phyloP scores from a whole-genome alignment of 2,888 invertebrate species.

The Coelinius sp. region DNA sequence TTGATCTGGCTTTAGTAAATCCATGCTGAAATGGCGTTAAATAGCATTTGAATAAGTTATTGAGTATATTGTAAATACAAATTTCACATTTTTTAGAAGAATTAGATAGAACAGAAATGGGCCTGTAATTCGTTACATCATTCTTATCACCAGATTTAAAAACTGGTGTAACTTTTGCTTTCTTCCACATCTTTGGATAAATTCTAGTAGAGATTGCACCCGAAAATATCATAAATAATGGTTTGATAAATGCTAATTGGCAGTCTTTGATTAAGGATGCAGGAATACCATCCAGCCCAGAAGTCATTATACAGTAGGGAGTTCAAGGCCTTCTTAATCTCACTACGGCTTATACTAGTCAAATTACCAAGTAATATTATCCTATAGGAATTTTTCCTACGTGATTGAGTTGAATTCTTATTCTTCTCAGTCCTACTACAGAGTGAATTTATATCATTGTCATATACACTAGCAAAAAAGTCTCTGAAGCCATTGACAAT shows the following conservation, averaged over 20 bases:
- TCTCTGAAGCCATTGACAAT: not conserved
- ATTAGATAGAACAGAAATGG: not conserved
- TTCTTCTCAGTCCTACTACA: no score
- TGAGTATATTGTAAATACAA: not conserved
- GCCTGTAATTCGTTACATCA: not conserved
- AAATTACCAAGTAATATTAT: no score
- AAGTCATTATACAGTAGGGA: not conserved
- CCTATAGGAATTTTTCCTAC: no score
- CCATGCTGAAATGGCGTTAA: not conserved
- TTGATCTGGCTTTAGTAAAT: not conserved
- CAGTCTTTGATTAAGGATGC: not conserved
- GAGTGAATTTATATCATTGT: no score
- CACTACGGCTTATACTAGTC: not conserved
- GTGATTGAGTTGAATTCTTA: no score
- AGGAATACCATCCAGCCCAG: not conserved
- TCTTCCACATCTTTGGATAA: not conserved
- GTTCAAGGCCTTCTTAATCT: not conserved
- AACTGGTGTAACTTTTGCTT: not conserved
- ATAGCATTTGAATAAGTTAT: not conserved
- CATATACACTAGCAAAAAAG: not conserved
- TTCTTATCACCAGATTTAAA: not conserved
- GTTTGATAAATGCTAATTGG: not conserved
- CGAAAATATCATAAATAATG: not conserved
- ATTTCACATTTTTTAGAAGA: not conserved
- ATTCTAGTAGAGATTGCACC: not conserved